phyloP scores from a whole-genome alignment of 1,140 invertebrate genomes.

The Orchestia grillus region DNA sequence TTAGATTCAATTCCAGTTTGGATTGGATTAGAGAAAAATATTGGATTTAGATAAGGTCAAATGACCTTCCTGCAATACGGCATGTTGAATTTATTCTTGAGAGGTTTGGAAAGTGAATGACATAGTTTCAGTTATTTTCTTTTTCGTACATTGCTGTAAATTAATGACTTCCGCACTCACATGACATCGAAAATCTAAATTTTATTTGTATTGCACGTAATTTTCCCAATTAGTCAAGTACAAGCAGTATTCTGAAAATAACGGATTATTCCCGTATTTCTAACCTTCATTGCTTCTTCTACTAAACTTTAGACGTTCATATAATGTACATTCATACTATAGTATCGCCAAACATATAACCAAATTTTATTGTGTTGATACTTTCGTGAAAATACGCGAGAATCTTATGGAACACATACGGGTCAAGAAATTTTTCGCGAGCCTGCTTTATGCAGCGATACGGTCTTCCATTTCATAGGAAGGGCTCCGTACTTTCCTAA shows the following conservation, averaged over 20 bases:
- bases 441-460: background rate
- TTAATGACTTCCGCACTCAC: background rate
- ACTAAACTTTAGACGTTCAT: background rate
- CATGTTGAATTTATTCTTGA: too few species aligned
- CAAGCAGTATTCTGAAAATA: background rate
- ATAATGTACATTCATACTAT: background rate
- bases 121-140: too few species aligned
- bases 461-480: background rate
- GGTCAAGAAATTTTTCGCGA: background rate
- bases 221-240: background rate
- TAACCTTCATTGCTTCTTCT: background rate
- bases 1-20: too few species aligned
- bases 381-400: background rate
- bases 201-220: background rate
- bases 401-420: background rate
- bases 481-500: slow-evolving; percentile 32
- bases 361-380: background rate
- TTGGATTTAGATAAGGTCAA: too few species aligned
- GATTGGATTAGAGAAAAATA: too few species aligned
- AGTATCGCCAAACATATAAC: background rate
- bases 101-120: too few species aligned
- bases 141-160: background rate
- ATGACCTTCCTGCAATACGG: too few species aligned
- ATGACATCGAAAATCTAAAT: background rate
- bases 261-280: background rate